Percentiles rank a stretch among this genome's conserved stretches.
Evolutionary conservation across 2,888 invertebrate genomes (phyloP).

Genomic region (Antitype chi): DNA sequence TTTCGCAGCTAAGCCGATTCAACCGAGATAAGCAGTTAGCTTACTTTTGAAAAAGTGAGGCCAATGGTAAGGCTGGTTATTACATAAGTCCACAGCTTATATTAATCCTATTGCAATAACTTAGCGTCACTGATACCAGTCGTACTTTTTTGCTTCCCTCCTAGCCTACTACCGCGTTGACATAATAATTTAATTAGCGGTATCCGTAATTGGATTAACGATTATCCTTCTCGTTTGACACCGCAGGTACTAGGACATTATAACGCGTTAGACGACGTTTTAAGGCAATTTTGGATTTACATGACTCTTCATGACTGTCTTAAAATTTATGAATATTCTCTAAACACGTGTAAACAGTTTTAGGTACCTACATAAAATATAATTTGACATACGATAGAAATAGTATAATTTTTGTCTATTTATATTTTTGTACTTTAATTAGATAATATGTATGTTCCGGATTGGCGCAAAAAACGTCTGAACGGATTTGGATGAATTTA

Average conservation of each 20-base stretch:
- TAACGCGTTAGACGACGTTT: constrained; percentile 29
- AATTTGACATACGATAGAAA: no score
- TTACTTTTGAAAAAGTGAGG: background rate
- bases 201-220: constrained; percentile 60
- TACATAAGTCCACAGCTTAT: constrained; percentile 12
- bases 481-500: no score
- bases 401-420: no score
- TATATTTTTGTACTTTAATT: no score
- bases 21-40: background rate
- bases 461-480: no score
- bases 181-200: constrained; percentile 64
- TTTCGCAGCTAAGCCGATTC: background rate
- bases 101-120: constrained; percentile 33
- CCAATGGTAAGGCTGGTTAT: background rate
- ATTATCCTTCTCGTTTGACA: constrained; percentile 60
- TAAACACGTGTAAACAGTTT: background rate
- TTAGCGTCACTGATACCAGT: constrained; percentile 16
- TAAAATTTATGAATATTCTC: background rate
- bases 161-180: constrained; percentile 14
- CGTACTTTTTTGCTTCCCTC: background rate
- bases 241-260: constrained; percentile 44
- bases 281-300: constrained; percentile 7
- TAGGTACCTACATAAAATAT: no score
- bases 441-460: no score
- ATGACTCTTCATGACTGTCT: background rate